Conservation (phyloP, 2,888 invertebrate genomes). For the Ormyrus nitidulus region DNA sequence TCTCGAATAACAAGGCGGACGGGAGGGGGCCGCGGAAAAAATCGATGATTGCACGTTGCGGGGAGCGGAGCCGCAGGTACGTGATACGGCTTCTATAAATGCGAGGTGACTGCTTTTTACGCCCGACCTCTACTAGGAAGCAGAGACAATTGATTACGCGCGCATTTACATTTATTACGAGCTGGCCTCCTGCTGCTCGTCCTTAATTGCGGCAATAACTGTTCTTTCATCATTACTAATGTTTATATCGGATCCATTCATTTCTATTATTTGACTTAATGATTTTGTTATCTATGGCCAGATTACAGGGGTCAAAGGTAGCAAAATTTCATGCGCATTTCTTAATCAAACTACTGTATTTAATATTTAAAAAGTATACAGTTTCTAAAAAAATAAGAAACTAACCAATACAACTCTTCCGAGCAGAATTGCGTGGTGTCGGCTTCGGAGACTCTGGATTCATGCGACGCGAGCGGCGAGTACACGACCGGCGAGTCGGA, state of each 20-base stretch:
- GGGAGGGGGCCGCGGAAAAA: slow-evolving; percentile 7
- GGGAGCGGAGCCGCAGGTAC: slow-evolving; percentile 13
- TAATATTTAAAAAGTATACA: too few relatives aligned
- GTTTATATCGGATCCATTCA: not conserved
- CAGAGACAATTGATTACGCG: slow-evolving; percentile 37
- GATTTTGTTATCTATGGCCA: not conserved
- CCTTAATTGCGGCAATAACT: slow-evolving; percentile 2
- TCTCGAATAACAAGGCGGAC: not conserved
- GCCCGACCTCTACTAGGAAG: not conserved
- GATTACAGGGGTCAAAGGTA: not conserved
- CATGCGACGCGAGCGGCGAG: slow-evolving; percentile 93
- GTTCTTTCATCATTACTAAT: not conserved
- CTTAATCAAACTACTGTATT: too few relatives aligned
- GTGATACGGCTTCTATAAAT: slow-evolving; percentile 47
- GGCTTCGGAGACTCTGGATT: slow-evolving; percentile 79
- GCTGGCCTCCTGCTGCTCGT: not conserved
- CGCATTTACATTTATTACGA: slow-evolving; percentile 30
- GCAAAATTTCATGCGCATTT: too few relatives aligned
- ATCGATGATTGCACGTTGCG: slow-evolving; percentile 43
- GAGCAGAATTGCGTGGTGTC: slow-evolving; percentile 63
- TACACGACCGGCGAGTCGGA: slow-evolving; percentile 87
- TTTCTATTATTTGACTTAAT: too few relatives aligned
- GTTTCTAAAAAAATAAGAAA: not conserved
- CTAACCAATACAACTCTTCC: not conserved
- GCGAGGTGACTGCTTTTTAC: slow-evolving; percentile 12